Evolutionary conservation across 92 coral and sea anemone genomes (phyloP), one percentile per base, ranked within the genome.

Genomic region (Palythoa grandis): DNA sequence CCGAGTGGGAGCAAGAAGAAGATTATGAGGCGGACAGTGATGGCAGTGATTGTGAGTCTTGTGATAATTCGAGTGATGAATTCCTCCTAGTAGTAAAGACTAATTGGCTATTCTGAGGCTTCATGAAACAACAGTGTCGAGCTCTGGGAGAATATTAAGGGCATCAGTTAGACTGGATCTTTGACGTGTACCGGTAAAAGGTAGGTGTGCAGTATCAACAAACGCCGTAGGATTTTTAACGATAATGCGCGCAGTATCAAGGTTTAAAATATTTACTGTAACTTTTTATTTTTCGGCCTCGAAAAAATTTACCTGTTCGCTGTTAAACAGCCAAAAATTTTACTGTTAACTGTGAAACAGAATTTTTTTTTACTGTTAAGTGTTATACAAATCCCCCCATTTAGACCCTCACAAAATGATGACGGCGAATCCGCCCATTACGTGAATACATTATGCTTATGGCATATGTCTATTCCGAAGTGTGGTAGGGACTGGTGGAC

Each of bases 1-100:
- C 68, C 68, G 68, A 60, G 13, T 60, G 15, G 68, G 68, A 60
- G 13, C 68, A 60, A 10, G 68, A 60, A 60, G 68, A 60, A 60
- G 15, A 10, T 10, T 60, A 60, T 60, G 68, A 5, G 68, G 13
- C 15, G 68, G 68, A 60, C 68, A 60, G 68, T 19, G 68, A 60
- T 60, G 68, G 68, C 68, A 60, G 68, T 60, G 68, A 60, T 16
- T 60, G 68, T 60, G 68, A 60, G 68, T 60, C 68, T 60, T 60
- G 68, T 60, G n/a, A 60, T 60, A 17, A 60, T 60, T 60, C 68
- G 17, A 60, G 13, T 60, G 68, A 60, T 60, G 68, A 60, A 60
- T 60, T 60, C 17, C 68, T 61, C 68, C 68, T 61, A 61, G 19
- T 61, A 1, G 73, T 69, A 65, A 65, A 65, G 70, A 65, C 16